phyloP scores from a whole-genome alignment of 2,888 invertebrate genomes.

The Campoletis raptor region DNA sequence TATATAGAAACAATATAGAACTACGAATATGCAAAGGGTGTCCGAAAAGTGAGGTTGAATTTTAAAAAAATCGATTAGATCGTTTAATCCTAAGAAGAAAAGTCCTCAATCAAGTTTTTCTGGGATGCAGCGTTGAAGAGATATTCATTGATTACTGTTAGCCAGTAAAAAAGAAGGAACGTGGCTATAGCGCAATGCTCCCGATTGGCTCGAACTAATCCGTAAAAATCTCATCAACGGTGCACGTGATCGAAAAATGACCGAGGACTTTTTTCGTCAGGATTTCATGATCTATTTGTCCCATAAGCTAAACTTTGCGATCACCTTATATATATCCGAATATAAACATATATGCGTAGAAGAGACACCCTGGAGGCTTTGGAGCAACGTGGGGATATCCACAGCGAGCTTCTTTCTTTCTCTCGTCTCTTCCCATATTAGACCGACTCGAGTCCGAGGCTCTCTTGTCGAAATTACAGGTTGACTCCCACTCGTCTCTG shows the following conservation, averaged over 20 bases:
- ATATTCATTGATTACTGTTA: neutral
- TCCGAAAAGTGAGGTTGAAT: neutral
- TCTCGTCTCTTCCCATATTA: slow-evolving; percentile 80
- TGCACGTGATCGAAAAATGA: neutral
- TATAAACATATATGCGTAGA: slow-evolving; percentile 14
- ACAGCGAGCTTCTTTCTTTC: slow-evolving; percentile 45
- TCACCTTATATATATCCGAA: slow-evolving; percentile 14
- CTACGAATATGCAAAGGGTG: slow-evolving; percentile 27
- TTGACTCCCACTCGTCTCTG: slow-evolving; percentile 71
- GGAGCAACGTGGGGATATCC: slow-evolving; percentile 45
- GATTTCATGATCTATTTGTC: neutral
- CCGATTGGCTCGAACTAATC: neutral
- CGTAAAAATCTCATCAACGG: neutral
- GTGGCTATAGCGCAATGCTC: neutral
- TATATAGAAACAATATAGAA: slow-evolving; percentile 7
- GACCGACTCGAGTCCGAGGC: slow-evolving; percentile 75
- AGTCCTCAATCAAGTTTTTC: neutral
- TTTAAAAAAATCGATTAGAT: neutral
- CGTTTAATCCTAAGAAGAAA: neutral
- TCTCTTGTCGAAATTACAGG: slow-evolving; percentile 82
- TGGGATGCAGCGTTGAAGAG: neutral
- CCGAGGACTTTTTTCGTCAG: neutral
- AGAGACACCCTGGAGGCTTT: slow-evolving; percentile 60
- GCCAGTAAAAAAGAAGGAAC: neutral
- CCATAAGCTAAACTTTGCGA: neutral